Percentiles rank a stretch among this genome's conserved stretches.
Conservation (phyloP, 2,888 invertebrate genomes). For the Cantharis lateralis region DNA sequence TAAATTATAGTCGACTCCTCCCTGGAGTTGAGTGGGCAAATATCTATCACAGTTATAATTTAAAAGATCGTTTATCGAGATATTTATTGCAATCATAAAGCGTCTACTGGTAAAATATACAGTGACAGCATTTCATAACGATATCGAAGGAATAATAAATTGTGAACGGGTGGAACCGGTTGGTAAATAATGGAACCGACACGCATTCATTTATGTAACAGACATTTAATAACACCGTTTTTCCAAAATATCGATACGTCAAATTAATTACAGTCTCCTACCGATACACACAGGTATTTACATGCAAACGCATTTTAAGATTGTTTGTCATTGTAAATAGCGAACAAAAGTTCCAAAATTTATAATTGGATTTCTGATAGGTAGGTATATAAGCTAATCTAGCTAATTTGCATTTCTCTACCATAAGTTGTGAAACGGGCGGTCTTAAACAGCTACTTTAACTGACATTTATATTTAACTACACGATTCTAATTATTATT, state of each 20-base stretch:
- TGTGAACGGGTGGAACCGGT: constrained; percentile 34
- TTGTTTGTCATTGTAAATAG: neutral
- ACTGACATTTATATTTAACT: constrained; percentile 53
- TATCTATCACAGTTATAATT: constrained; percentile 59
- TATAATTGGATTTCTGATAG: constrained; percentile 41
- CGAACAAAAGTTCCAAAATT: constrained; percentile 34
- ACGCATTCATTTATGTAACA: constrained; percentile 30
- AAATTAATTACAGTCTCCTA: constrained; percentile 44
- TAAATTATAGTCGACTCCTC: constrained; percentile 57
- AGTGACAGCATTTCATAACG: constrained; percentile 46
- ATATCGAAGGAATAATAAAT: constrained; percentile 40
- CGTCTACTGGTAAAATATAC: constrained; percentile 51
- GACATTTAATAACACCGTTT: constrained; percentile 33
- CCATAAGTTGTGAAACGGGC: constrained; percentile 46
- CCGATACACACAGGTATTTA: constrained; percentile 26
- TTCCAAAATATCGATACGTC: constrained; percentile 40
- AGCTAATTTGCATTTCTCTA: constrained; percentile 46
- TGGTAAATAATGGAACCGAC: constrained; percentile 38
- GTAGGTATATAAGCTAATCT: constrained; percentile 37
- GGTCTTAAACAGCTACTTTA: constrained; percentile 47
- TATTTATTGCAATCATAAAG: constrained; percentile 58
- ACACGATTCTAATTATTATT: constrained; percentile 54
- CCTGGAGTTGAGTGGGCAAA: constrained; percentile 58
- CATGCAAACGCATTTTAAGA: constrained; percentile 5
- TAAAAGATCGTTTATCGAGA: constrained; percentile 59